Evolutionary conservation across 37 sponge, comb jelly and placozoan species (phyloP), one percentile per base, ranked within the genome.

Genomic region (Theonella swinhoei): DNA sequence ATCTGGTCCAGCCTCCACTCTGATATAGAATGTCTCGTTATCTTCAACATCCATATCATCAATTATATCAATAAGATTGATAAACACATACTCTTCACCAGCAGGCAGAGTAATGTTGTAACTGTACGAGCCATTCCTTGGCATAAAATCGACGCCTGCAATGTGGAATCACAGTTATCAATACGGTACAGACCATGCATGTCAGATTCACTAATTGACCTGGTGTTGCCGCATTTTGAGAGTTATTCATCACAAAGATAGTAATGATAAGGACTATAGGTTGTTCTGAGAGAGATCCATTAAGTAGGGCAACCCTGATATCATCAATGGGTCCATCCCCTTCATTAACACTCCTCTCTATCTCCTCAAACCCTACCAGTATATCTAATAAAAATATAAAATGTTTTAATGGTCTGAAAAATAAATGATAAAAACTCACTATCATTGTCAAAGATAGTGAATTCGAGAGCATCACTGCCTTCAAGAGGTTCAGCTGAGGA

Each of bases 361-460:
- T 23, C 36, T n/a, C 39, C 67, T 79, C 68, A 66, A 79, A 79
- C 24, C 30, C 39, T 2, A 79, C 4, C 23, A 29, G 17, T 40
- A 79, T 31, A 38, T 1, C 79, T 79, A 30, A 30, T 19, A 54
- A 47, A 20, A 19, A 30, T n/a, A 40, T 71, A 71, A 11, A 11
- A 34, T 37, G 11, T 14, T 37, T 29, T 71, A 34, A n/a, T n/a
- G n/a, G n/a, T 71, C 41, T 24, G 28, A 43, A 5, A 74, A 3
- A 43, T 28, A 47, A 8, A 19, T 4, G 54, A 29, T 19, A 22
- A 25, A 37, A 74, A 74, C 29, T 60, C 31, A 79, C 79, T 26
- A n/a, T 79, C 79, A 79, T 79, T 39, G 39, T 79, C 79, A 5
- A 7, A 14, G 29, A 79, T 79, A 23, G 17, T 11, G 26, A 79